Evolutionary conservation across 2,113 vertebrate species (phyloP), one percentile per base, ranked within the genome.

Genomic region (Cheilinus undulatus): DNA sequence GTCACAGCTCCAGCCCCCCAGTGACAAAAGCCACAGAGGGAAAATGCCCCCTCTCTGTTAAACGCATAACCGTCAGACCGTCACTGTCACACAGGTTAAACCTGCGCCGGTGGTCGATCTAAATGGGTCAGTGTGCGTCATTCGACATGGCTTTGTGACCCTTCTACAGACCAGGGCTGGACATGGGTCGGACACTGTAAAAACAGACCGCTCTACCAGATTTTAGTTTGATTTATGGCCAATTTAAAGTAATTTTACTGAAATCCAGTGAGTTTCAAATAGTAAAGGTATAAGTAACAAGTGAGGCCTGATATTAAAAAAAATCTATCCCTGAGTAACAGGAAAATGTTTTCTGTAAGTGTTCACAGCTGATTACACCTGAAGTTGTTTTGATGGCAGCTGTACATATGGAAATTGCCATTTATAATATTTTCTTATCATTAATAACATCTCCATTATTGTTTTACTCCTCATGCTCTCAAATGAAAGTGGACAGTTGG

Each of bases 91-190:
- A 20, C 63, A 83, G 38, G 73, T 67, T 75, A 27, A 48, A 42
- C 28, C 36, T n/a, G 43, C 51, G 3, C 62, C 12, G 38, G 54
- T 15, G 26, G 51, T 34, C 15, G 3, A 52, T 75, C 56, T 63
- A 64, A 83, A 73, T 56, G 59, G 69, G 36, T 62, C 69, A 28
- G 0, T 1, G 11, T 80, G 75, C 43, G 51, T 86, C 83, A 78
- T 51, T 36, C 27, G 10, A 26, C 23, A 1, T 46, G 73, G 22
- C 64, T 60, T 27, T 28, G 52, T 72, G 71, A 69, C 42, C 57
- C 56, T 64, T 49, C 50, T 10, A 5, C 48, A 11, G 53, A 62
- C 70, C 62, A 40, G 61, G 53, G 65, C 46, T 56, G n/a, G 50
- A 28, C 38, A 12, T 40, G 22, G 0, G 56, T 57, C 27, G 28